These are phyloP conservation scores for Cydia fagiglandana DNA, from an alignment of 1,140 invertebrate genomes.

Conservation along the genomic window DNA sequence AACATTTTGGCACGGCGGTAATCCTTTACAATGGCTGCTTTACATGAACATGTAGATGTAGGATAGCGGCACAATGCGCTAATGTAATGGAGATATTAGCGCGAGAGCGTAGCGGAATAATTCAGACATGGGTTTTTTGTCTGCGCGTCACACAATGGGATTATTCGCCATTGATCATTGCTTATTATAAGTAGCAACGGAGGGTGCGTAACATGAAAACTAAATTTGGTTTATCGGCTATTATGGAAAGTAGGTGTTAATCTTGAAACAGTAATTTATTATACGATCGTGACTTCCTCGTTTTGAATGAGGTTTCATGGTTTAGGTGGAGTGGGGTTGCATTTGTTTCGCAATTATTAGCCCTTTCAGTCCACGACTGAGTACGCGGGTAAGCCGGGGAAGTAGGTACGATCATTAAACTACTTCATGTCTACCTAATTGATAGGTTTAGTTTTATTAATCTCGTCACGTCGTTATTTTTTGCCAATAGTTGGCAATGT, in stretches of 20 bases:
- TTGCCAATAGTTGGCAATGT: no score
- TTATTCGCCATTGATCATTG: conserved; percentile 78
- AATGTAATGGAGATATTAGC: conserved; percentile 77
- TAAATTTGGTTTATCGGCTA: conserved; percentile 79
- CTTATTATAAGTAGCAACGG: conserved; percentile 75
- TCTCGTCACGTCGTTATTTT: no score
- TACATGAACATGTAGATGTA: conserved; percentile 46
- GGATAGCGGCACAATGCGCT: conserved; percentile 57
- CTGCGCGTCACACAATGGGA: conserved; percentile 72
- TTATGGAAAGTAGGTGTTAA: conserved; percentile 79
- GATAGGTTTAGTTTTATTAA: no score
- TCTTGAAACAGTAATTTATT: conserved; percentile 75
- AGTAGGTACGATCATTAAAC: background rate
- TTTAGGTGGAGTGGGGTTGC: conserved; percentile 37
- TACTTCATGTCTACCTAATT: background rate
- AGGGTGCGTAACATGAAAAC: conserved; percentile 78
- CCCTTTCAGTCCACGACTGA: background rate
- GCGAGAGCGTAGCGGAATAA: conserved; percentile 73
- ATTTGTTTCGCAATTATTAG: conserved; percentile 33
- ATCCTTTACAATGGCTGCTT: conserved; percentile 58
- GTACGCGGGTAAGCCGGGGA: background rate
- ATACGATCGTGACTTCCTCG: conserved; percentile 68
- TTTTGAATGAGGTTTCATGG: conserved; percentile 62
- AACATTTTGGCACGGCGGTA: conserved; percentile 60
- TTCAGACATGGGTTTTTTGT: conserved; percentile 76